Conservation (phyloP, 2,888 invertebrate genomes). For the Lepidocyrtoides sp. region DNA sequence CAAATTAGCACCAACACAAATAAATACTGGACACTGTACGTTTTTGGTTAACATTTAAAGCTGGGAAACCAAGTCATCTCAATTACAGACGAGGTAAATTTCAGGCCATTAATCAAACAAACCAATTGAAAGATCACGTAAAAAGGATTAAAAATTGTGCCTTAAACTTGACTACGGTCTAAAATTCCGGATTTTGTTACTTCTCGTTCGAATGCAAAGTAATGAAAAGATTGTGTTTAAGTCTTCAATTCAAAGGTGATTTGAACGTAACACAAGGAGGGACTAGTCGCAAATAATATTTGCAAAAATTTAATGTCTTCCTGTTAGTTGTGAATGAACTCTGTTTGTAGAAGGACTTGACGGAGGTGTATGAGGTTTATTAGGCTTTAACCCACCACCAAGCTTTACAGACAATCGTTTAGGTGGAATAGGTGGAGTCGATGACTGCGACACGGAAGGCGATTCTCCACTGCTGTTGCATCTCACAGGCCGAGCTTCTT, state of each 20-base stretch:
- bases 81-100: too few species aligned
- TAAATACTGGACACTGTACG: neutral
- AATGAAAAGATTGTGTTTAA: too few species aligned
- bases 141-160: too few species aligned
- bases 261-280: neutral
- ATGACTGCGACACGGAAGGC: conserved; percentile 77
- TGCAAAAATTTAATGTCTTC: conserved; percentile 38
- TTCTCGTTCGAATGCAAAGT: too few species aligned
- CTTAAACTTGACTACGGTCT: too few species aligned
- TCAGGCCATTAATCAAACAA: too few species aligned
- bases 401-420: conserved; percentile 83
- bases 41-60: conserved; percentile 3
- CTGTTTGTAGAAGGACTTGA: conserved; percentile 81
- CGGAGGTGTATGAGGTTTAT: conserved; percentile 83
- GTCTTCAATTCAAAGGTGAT: too few species aligned
- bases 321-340: conserved; percentile 48
- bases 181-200: too few species aligned
- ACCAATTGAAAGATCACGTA: too few species aligned
- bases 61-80: conserved; percentile 1
- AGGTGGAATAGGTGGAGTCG: conserved; percentile 83
- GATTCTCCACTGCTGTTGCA: conserved; percentile 78
- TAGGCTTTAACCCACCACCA: conserved; percentile 80
- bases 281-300: neutral
- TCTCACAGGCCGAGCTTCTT: conserved; percentile 78
- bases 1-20: conserved; percentile 9